Evolutionary conservation across 30 jellyfish, hydroid and myxozoan genomes (phyloP).

Genomic region (Aurelia coerulea): DNA sequence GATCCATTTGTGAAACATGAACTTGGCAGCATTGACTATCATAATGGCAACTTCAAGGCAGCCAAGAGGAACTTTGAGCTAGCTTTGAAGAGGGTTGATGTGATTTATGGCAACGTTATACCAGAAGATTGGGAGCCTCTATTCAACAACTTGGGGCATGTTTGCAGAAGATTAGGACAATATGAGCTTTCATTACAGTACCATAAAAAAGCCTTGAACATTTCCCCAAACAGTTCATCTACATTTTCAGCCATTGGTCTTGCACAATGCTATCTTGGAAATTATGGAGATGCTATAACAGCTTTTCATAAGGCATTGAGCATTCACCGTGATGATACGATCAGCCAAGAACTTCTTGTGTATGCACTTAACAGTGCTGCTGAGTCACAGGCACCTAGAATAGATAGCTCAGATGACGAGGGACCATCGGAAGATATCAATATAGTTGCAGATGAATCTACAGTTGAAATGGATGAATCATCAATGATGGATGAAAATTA

Average conservation of each 20-base stretch:
- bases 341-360: conserved; percentile 82
- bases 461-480: conserved; percentile 64
- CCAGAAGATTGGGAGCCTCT: conserved; percentile 95
- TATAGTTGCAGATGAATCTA: conserved; percentile 22
- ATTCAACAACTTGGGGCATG: conserved; percentile 89
- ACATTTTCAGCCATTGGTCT: conserved; percentile 92
- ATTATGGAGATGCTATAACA: conserved; percentile 69
- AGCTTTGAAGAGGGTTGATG: conserved; percentile 69
- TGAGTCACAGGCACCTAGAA: conserved; percentile 27
- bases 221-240: conserved; percentile 75
- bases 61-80: conserved; percentile 75
- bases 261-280: conserved; percentile 49
- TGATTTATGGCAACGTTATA: conserved; percentile 19
- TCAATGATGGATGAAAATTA: conserved; percentile 48
- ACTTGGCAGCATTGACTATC: conserved; percentile 85
- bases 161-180: conserved; percentile 64
- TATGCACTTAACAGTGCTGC: conserved; percentile 77
- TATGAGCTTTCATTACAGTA: conserved; percentile 67
- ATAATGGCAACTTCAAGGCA: conserved; percentile 78
- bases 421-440: conserved; percentile 33
- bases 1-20: conserved; percentile 90
- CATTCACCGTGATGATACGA: conserved; percentile 82
- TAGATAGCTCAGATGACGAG: conserved; percentile 54
- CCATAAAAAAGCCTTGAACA: conserved; percentile 72
- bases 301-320: conserved; percentile 83